phyloP scores from a whole-genome alignment of 2,113 vertebrate species.

The Jacana jacana region DNA sequence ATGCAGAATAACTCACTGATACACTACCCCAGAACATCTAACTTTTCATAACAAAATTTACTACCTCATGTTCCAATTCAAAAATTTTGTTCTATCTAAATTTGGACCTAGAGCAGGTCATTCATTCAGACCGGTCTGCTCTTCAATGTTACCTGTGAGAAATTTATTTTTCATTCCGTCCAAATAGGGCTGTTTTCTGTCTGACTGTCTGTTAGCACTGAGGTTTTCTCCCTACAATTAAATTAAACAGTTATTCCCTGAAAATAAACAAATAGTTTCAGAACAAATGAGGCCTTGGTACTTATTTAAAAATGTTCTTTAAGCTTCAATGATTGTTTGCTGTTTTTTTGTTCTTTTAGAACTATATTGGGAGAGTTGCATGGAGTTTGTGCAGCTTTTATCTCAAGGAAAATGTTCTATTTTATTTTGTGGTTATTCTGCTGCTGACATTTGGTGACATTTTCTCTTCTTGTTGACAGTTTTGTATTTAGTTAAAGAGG shows the following conservation, averaged over 20 bases:
- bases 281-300: no score
- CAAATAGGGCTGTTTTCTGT: not conserved
- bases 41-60: not conserved
- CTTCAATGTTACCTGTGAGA: not conserved
- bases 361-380: constrained; percentile 40
- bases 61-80: not conserved
- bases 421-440: constrained; percentile 34
- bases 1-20: not conserved
- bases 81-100: not conserved
- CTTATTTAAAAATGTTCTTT: no score
- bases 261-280: no score
- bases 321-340: no score
- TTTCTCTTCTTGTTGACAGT: constrained; percentile 58
- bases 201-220: constrained; percentile 44
- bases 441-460: constrained; percentile 71
- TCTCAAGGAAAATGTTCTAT: constrained; percentile 39
- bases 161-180: not conserved
- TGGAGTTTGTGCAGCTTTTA: constrained; percentile 36
- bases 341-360: not conserved
- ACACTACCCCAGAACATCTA: not conserved
- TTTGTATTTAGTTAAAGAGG: not conserved
- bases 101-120: not conserved
- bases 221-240: constrained; percentile 9
- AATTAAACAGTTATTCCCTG: no score
- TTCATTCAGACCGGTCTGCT: not conserved